Evolutionary conservation across 2,113 vertebrate species (phyloP), one percentile per base, ranked within the genome.

Genomic region (Tachysurus fulvidraco): DNA sequence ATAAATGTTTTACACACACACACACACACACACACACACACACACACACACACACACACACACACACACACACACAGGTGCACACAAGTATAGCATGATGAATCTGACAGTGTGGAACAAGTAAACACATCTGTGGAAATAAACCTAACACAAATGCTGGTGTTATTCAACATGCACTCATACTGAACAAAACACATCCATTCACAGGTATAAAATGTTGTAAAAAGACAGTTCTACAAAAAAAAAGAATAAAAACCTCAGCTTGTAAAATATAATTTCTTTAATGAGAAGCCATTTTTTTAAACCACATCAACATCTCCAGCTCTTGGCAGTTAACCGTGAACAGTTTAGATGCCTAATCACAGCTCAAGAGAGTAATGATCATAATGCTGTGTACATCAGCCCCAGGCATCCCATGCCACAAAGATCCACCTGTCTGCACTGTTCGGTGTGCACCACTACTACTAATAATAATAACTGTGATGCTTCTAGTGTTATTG

Each of bases 1-100:
- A 84, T 86, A 89, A 91, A 92, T 25, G 76, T 79, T 91, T 87
- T 28, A 44, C 81, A 84, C 62, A 80, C 79, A 76, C 57, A 89
- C 87, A 83, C 65, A 55, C 82, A 82, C 81, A 69, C 60, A 83
- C 82, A 67, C 28, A 59, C 69, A 74, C 52, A 77, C 67, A 84
- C 52, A 73, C 83, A 59, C 83, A 76, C 36, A 71, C 28, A 59
- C 69, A 74, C 52, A 77, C 67, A 84, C 52, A 73, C 83, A 59
- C 83, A 76, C 36, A 76, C 44, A 79, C 19, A n/a, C 60, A 67
- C 46, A 12, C 84, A 23, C 36, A 23, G 76, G 73, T 74, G 55
- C 60, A 90, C 46, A 80, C 59, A 55, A 19, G 64, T 54, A 54
- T 62, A 46, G 52, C 67, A 46, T 23, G 28, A 69, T 36, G 65